Percentiles rank a stretch among this genome's conserved stretches.
Evolutionary conservation across 2,797 vertebrate genomes (phyloP).

Genomic region (Pseudochirops corinnae): DNA sequence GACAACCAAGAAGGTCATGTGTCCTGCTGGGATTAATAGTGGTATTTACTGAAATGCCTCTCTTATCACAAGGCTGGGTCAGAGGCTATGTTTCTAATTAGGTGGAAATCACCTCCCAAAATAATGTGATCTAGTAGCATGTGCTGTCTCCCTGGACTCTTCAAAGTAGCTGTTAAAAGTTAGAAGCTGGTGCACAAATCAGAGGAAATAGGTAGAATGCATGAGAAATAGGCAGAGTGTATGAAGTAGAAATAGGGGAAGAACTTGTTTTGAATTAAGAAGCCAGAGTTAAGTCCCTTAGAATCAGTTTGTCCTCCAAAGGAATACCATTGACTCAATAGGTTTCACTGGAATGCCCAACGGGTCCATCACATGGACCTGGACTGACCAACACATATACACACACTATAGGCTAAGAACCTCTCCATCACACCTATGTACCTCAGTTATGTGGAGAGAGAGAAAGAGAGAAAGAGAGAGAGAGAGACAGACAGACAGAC

Average conservation of each 20-base stretch:
- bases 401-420: not conserved
- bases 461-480: too few species aligned
- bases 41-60: slow-evolving; percentile 78
- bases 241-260: not conserved
- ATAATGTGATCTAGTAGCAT: slow-evolving; percentile 53
- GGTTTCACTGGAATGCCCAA: not conserved
- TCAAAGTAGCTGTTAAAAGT: not conserved
- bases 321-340: not conserved
- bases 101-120: slow-evolving; percentile 70
- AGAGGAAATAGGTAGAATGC: not conserved
- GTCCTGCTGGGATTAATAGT: slow-evolving; percentile 71
- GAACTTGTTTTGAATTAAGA: not conserved
- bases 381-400: not conserved
- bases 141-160: slow-evolving; percentile 32
- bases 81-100: slow-evolving; percentile 73
- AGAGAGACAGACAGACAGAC: not conserved
- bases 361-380: not conserved
- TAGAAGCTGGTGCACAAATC: slow-evolving; percentile 6
- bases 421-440: not conserved
- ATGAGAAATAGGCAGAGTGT: not conserved
- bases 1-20: slow-evolving; percentile 68
- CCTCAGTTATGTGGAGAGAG: not conserved
- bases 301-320: not conserved
- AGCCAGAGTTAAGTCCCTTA: not conserved
- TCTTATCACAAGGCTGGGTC: slow-evolving; percentile 73